phyloP scores from a whole-genome alignment of 2,113 vertebrate genomes.

The Collichthys lucidus region DNA sequence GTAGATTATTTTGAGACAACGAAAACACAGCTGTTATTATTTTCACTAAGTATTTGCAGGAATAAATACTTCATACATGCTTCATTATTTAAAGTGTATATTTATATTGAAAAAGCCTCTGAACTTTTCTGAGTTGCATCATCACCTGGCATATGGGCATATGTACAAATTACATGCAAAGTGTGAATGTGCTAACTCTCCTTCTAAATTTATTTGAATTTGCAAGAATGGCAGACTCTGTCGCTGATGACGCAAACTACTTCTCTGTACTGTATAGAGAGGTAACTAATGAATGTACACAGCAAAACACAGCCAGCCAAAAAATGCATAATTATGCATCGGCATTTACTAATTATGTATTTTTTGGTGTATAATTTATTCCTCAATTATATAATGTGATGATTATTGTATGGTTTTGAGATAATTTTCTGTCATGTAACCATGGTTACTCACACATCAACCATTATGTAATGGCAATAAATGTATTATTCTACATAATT shows the following conservation, averaged over 20 bases:
- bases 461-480: not conserved
- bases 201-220: not conserved
- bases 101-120: not conserved
- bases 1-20: too few relatives aligned
- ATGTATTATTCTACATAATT: not conserved
- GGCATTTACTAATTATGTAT: not conserved
- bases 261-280: not conserved
- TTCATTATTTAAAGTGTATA: too few relatives aligned
- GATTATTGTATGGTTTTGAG: not conserved
- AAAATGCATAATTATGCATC: not conserved
- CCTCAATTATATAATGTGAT: not conserved
- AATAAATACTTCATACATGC: too few relatives aligned
- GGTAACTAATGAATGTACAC: not conserved
- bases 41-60: too few relatives aligned
- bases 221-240: not conserved
- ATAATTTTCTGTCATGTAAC: not conserved
- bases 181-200: too few relatives aligned
- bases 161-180: not conserved
- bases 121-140: not conserved
- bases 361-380: not conserved
- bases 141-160: not conserved
- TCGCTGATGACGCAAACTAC: not conserved
- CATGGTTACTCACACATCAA: constrained; percentile 5
- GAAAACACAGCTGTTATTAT: too few relatives aligned
- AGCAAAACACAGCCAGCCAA: not conserved